Evolutionary conservation across 2,888 invertebrate genomes (phyloP).

Genomic region (Caradrina clavipalpis): DNA sequence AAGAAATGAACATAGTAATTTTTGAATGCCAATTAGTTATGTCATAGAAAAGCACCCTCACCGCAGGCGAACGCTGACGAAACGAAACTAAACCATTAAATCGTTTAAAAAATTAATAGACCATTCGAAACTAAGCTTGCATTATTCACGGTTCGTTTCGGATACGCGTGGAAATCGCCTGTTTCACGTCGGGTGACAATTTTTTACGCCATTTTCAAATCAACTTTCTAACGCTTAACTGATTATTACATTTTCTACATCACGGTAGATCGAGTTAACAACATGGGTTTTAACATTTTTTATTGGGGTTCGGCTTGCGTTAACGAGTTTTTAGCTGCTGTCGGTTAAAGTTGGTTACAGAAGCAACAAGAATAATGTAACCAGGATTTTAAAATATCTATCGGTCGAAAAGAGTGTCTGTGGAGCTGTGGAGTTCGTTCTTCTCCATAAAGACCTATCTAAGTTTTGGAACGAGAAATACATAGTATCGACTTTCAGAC

Average conservation of each 20-base stretch:
- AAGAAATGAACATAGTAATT: conserved; percentile 11
- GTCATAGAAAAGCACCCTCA: conserved; percentile 31
- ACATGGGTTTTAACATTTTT: conserved; percentile 4
- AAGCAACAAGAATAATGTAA: too few relatives aligned
- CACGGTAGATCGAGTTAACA: conserved; percentile 26
- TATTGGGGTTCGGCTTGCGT: conserved; percentile 8
- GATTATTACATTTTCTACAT: conserved; percentile 53
- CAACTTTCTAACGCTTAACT: conserved; percentile 67
- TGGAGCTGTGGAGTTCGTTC: too few relatives aligned
- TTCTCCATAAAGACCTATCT: too few relatives aligned
- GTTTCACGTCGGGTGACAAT: conserved; percentile 72
- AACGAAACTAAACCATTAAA: conserved; percentile 50
- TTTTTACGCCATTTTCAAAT: conserved; percentile 71
- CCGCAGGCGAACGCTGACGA: conserved; percentile 36
- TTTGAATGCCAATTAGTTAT: conserved; percentile 42
- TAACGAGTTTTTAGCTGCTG: conserved; percentile 12
- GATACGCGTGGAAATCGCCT: conserved; percentile 68
- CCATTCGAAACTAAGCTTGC: conserved; percentile 60
- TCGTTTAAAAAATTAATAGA: conserved; percentile 62
- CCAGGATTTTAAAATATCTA: too few relatives aligned
- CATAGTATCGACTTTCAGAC: too few relatives aligned
- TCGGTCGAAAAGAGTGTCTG: too few relatives aligned
- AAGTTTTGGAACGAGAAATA: too few relatives aligned
- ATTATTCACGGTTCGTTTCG: conserved; percentile 67
- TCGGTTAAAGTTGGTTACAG: too few relatives aligned